Evolutionary conservation across 2,888 invertebrate genomes (phyloP), one percentile per base, ranked within the genome.

Genomic region (Drosophila kuntzei): DNA sequence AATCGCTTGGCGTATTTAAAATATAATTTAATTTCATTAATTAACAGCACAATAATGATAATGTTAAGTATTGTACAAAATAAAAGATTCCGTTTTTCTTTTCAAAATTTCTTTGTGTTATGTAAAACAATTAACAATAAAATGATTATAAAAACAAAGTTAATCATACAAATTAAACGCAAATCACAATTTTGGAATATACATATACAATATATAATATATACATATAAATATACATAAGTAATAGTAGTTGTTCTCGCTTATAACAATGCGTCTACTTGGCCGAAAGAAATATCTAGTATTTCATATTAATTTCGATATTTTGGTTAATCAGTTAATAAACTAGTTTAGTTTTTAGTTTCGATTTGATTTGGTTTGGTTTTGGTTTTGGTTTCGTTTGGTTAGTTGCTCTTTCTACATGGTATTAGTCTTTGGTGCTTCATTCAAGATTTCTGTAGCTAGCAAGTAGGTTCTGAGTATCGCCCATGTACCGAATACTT

Each of bases 401-500:
- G 71, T 84, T 81, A 78, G 66, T 84, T 77, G 62, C 61, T 72
- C 64, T 61, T 79, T 76, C 71, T 77, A 76, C 70, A 64, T 55
- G 58, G 72, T 80, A 66, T 80, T 80, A 82, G 83, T 79, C 79
- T 75, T 87, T 80, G 79, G 79, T 80, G 79, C 76, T 70, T 92
- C 84, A 92, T 87, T 92, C 92, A 83, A 92, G 90, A 87, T 92
- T 92, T 90, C 92, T 92, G 87, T 92, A 92, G 84, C 92, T 92
- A 90, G 92, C 92, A 89, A 92, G 90, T 82, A 91, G 91, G 80
- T 90, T 92, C 81, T 90, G 90, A 84, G 92, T 91, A 87, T 92
- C 91, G 76, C 91, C 91, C 68, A 91, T 90, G 80, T 92, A 90
- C 82, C 90, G 89, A 74, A 92, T 92, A 92, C 92, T 92, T 92